Evolutionary conservation across 1,140 invertebrate genomes (phyloP), one percentile per base, ranked within the genome.

Genomic region (Meloidogyne floridensis): DNA sequence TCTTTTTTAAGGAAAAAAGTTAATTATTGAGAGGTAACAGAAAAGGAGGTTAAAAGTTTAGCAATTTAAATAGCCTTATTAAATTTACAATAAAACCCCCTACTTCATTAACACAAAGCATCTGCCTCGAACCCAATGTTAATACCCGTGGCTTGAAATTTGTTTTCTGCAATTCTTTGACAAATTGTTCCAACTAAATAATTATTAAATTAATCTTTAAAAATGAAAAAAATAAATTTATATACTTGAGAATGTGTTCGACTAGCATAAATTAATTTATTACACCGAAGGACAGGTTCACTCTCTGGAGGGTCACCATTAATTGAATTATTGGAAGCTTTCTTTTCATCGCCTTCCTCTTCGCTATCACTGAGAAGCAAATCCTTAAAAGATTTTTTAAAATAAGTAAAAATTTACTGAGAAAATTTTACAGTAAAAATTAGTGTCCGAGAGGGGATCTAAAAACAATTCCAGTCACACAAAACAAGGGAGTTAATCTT

Each of bases 181-280:
- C 82, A 65, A 83, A 83, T 72, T 83, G 82, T 32, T 83, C 82
- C 15, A 83, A 71, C 75, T 83, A 70, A 20, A 53, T 43, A 13
- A 59, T 51, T 70, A 78, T 11, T 53, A 75, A 75, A 13, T 32
- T 32, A 75, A 77, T 47, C 11, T n/a, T 20, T 7, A 56, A 77
- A 47, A 69, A 13, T 13, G 0, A 13, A 8, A 54, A 8, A 54
- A 42, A 20, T 2, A 15, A 11, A 32, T 32, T 32, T 32, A 32
- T 2, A 32, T 32, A 78, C 77, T 47, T 78, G 82, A 53, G 82
- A 84, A 53, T 83, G 82, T 13, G 82, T 83, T 42, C 82, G 72
- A 59, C 82, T 83, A 54, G 82, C 82, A 47, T 83, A 83, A 20
- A 83, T 83, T 42, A 83, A 10, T 72, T 83, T 83, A n/a, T 54